These are phyloP conservation scores for Priocnemis perturbator DNA, from an alignment of 2,888 invertebrate genomes.

Conservation along the genomic window DNA sequence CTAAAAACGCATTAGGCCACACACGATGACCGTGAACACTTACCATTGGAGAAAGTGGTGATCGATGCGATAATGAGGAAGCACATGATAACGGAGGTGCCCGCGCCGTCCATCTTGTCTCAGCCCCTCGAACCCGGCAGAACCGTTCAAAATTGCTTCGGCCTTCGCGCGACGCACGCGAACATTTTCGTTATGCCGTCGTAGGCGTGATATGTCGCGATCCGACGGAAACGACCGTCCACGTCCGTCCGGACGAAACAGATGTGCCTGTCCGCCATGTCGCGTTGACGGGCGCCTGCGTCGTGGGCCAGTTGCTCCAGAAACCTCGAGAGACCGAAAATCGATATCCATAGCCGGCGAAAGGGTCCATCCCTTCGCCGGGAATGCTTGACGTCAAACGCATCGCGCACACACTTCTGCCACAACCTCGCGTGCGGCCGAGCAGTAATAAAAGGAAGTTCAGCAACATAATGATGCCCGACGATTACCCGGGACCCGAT, in stretches of 20 bases:
- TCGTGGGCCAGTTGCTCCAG: slow-evolving; percentile 55
- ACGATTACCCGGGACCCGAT: background rate
- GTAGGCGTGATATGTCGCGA: background rate
- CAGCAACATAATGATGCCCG: background rate
- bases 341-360: slow-evolving; percentile 42
- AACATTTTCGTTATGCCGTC: background rate
- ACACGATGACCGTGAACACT: slow-evolving; percentile 17
- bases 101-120: slow-evolving; percentile 34
- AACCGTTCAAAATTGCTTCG: too few species aligned
- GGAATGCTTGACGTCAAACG: slow-evolving; percentile 44
- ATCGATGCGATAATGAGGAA: slow-evolving; percentile 39
- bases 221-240: background rate
- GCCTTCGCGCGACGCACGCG: too few species aligned
- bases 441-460: background rate
- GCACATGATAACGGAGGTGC: slow-evolving; percentile 38
- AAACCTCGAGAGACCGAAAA: slow-evolving; percentile 60
- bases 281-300: slow-evolving; percentile 52
- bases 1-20: too few species aligned
- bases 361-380: slow-evolving; percentile 35
- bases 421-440: slow-evolving; percentile 19
- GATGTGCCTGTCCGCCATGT: slow-evolving; percentile 53
- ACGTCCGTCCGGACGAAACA: too few species aligned
- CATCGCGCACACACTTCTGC: slow-evolving; percentile 33
- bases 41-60: slow-evolving; percentile 37
- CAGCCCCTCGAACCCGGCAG: too few species aligned